Evolutionary conservation across 1,140 invertebrate species (phyloP), one percentile per base, ranked within the genome.

Genomic region (Hormaphis cornu): DNA sequence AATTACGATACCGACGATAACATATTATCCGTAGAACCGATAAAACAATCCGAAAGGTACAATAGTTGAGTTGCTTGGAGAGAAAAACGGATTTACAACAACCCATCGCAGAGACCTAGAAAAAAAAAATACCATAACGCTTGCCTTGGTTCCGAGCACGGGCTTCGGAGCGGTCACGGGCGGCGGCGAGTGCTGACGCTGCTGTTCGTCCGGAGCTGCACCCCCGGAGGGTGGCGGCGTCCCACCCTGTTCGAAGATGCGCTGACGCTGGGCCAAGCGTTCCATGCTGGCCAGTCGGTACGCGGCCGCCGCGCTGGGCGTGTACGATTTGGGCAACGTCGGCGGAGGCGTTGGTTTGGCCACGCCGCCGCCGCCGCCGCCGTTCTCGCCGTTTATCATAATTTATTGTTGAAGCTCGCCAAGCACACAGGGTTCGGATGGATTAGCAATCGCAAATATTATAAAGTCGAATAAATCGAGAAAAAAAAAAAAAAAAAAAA

Each of bases 221-320:
- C 24, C 28, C 4, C 14, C 35, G 5, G 33, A 24, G 24, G 56
- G 42, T 10, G 69, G 56, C 48, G 70, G 50, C 37, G 46, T 46
- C 9, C 58, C 44, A 14, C 59, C 56, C 58, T 71, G 70, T 42
- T 71, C 86, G 72, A 87, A 83, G 72, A 87, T 83, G 73, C 86
- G 82, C 74, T 89, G 87, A 46, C 87, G 80, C 74, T 87, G 87
- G 16, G 86, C 85, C 69, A 87, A 79, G 37, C 84, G 81, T 75
- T 85, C 85, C 46, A 81, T 79, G 71, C 84, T 79, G 74, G 80
- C 71, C 74, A 78, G 77, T 6, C 73, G 69, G 66, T 74, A 73
- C 9, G 78, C 81, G 79, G 72, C 78, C 81, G 40, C 81, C 79
- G 22, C 81, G 81, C 52, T 82, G 80, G 71, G 82, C 82, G 72